Evolutionary conservation across 35 echinoderm and acorn worm species (phyloP).

Genomic region (Amphiura filiformis): DNA sequence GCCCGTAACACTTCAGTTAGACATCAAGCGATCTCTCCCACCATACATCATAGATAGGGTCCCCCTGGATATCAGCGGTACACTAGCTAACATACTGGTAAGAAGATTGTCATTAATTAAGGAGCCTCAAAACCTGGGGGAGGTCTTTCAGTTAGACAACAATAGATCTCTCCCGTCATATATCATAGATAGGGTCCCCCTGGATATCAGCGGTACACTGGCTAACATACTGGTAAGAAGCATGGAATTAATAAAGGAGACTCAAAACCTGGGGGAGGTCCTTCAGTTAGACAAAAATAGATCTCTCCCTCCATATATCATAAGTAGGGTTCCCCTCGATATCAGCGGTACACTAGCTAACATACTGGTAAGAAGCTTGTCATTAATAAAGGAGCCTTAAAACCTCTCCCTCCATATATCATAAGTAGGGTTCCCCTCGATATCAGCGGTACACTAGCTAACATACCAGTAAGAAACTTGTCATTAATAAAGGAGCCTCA

Average conservation of each 20-base stretch:
- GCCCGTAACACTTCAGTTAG: constrained; percentile 66
- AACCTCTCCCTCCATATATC: constrained; percentile 50
- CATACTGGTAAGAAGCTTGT: constrained; percentile 59
- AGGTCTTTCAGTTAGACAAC: constrained; percentile 59
- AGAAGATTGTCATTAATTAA: neutral
- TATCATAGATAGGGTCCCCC: constrained; percentile 35
- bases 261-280: no score
- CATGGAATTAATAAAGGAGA: no score
- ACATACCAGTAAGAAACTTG: constrained; percentile 61
- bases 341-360: constrained; percentile 66
- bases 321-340: constrained; percentile 33
- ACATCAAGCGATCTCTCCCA: constrained; percentile 58
- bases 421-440: constrained; percentile 39
- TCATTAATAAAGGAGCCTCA: no score
- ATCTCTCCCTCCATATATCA: constrained; percentile 54
- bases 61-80: constrained; percentile 55
- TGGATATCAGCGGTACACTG: constrained; percentile 54
- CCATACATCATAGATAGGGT: constrained; percentile 42
- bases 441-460: constrained; percentile 62
- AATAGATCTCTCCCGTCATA: constrained; percentile 58
- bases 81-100: constrained; percentile 77
- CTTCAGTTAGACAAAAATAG: constrained; percentile 66
- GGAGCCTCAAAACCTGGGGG: no score
- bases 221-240: constrained; percentile 71
- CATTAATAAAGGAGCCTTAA: no score